phyloP scores from a whole-genome alignment of 2,888 invertebrate genomes.

The Epistrophella euchroma region DNA sequence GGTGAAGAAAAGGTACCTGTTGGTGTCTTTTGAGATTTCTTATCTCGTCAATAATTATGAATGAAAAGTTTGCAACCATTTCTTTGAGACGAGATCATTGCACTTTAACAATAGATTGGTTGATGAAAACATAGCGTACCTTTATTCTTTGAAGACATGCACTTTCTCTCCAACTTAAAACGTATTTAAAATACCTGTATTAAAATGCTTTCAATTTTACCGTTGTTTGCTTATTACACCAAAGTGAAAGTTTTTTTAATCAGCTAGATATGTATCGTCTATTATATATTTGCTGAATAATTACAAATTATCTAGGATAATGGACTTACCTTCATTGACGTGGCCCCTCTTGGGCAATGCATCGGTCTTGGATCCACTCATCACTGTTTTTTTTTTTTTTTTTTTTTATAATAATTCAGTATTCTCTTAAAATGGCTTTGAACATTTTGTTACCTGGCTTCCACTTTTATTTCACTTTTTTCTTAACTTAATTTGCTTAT shows the following conservation, averaged over 20 bases:
- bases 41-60: neutral
- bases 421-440: constrained; percentile 31
- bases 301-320: neutral
- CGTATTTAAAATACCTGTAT: constrained; percentile 13
- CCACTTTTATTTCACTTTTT: neutral
- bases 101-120: constrained; percentile 15
- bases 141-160: constrained; percentile 42
- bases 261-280: neutral
- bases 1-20: constrained; percentile 7
- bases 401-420: constrained; percentile 21
- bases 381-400: constrained; percentile 17
- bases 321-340: constrained; percentile 86
- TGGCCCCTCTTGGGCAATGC: constrained; percentile 87
- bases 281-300: neutral
- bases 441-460: constrained; percentile 37
- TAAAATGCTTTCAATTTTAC: constrained; percentile 6
- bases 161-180: constrained; percentile 20
- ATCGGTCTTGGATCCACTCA: constrained; percentile 82
- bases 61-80: neutral
- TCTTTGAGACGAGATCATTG: neutral
- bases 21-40: neutral
- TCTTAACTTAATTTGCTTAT: neutral
- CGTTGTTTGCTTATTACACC: neutral
- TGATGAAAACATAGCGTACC: neutral
- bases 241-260: constrained; percentile 30